Conservation (phyloP, 2,888 invertebrate genomes). For the Smittia sp. region DNA sequence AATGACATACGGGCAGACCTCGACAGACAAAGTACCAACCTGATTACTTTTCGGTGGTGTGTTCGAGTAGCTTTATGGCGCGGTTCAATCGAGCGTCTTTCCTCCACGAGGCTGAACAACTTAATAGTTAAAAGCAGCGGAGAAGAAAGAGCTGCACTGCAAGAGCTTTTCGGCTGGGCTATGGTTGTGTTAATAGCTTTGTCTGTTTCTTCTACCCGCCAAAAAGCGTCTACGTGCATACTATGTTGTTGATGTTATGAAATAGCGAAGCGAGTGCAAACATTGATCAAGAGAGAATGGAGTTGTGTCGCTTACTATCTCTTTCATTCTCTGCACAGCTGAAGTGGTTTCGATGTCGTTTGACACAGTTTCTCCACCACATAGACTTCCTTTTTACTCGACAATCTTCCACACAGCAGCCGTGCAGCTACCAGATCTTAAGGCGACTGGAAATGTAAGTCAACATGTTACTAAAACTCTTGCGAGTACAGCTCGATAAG, state of each 20-base stretch:
- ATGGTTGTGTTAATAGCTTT: background rate
- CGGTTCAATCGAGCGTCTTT: constrained; percentile 1
- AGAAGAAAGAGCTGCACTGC: background rate
- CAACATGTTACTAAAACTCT: background rate
- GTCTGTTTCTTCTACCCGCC: background rate
- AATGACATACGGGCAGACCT: background rate
- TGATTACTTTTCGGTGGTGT: background rate
- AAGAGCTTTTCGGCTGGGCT: background rate
- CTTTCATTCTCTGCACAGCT: background rate
- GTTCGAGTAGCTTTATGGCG: background rate
- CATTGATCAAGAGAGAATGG: background rate
- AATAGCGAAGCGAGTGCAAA: constrained; percentile 20
- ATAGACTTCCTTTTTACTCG: background rate
- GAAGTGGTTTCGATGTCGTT: constrained; percentile 30
- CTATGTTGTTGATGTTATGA: constrained; percentile 31
- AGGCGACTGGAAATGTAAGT: background rate
- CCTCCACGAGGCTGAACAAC: background rate
- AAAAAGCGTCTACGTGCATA: background rate
- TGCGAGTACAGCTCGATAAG: background rate
- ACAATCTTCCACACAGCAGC: background rate
- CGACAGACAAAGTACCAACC: background rate
- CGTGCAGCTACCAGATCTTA: background rate
- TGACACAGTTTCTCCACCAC: constrained; percentile 28
- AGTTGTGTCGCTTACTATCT: background rate
- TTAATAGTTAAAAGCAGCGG: background rate